A percentile compares a stretch with the other conserved stretches of the same genome.
Conservation (phyloP, 2,113 vertebrate species). For the Poecile atricapillus region DNA sequence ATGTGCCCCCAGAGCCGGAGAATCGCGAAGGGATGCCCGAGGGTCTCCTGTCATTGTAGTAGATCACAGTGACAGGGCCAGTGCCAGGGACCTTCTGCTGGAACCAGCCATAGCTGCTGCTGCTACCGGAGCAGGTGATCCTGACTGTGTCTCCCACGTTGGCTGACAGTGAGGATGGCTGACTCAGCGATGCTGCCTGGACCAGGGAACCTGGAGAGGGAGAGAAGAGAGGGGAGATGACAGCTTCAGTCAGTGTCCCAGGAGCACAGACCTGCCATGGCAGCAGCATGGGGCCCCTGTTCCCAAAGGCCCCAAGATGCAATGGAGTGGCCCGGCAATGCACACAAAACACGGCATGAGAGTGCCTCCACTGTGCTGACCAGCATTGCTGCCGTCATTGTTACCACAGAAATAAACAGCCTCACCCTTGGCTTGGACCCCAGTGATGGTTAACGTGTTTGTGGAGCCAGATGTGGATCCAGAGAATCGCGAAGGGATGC, state of each 20-base stretch:
- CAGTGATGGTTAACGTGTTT: not conserved
- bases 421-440: not conserved
- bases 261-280: not conserved
- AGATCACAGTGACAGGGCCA: not conserved
- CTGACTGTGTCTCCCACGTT: fast-evolving
- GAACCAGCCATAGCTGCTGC: not conserved
- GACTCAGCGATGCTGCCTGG: not conserved
- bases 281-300: not conserved
- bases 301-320: not conserved
- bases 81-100: not conserved
- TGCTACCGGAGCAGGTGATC: not conserved
- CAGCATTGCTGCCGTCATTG: not conserved
- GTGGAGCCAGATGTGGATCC: fast-evolving
- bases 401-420: not conserved
- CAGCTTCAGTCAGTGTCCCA: not conserved
- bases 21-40: not conserved
- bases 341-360: not conserved
- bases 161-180: not conserved
- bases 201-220: not conserved
- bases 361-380: not conserved
- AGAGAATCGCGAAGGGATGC: not conserved
- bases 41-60: not conserved
- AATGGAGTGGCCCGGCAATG: not conserved
- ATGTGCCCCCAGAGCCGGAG: fast-evolving
- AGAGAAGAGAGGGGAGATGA: not conserved